These are phyloP conservation scores for Acleris emargana DNA, from an alignment of 2,888 invertebrate genomes.

Conservation along the genomic window DNA sequence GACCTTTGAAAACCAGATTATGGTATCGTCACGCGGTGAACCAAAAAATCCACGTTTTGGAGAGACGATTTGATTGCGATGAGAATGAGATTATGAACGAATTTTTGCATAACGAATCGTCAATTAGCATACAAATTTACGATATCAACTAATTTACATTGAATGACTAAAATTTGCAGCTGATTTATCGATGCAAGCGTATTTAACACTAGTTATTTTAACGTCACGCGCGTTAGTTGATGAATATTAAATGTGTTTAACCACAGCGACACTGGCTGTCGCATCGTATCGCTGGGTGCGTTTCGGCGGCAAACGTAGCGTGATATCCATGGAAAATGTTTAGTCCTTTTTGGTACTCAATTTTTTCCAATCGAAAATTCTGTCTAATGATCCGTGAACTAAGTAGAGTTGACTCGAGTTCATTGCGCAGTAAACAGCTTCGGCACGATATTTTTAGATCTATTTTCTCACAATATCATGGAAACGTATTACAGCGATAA, in stretches of 20 bases:
- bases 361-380: constrained; percentile 26
- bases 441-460: constrained; percentile 21
- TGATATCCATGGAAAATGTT: constrained; percentile 51
- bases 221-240: constrained; percentile 47
- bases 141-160: constrained; percentile 25
- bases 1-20: constrained; percentile 20
- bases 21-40: background rate
- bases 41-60: background rate
- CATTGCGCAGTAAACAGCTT: constrained; percentile 1
- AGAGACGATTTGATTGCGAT: constrained; percentile 6
- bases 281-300: constrained; percentile 47
- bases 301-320: constrained; percentile 43
- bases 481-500: constrained; percentile 19
- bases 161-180: constrained; percentile 33
- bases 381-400: constrained; percentile 24
- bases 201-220: constrained; percentile 51
- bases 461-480: constrained; percentile 18
- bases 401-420: constrained; percentile 31
- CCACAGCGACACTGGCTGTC: constrained; percentile 48
- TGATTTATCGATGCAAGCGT: constrained; percentile 40
- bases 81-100: background rate
- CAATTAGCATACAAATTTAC: constrained; percentile 21
- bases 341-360: constrained; percentile 16
- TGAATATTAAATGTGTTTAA: constrained; percentile 57
- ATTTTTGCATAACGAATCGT: constrained; percentile 1